Conservation (phyloP, 2,113 vertebrate species). For the Gorsachius goisagi region DNA sequence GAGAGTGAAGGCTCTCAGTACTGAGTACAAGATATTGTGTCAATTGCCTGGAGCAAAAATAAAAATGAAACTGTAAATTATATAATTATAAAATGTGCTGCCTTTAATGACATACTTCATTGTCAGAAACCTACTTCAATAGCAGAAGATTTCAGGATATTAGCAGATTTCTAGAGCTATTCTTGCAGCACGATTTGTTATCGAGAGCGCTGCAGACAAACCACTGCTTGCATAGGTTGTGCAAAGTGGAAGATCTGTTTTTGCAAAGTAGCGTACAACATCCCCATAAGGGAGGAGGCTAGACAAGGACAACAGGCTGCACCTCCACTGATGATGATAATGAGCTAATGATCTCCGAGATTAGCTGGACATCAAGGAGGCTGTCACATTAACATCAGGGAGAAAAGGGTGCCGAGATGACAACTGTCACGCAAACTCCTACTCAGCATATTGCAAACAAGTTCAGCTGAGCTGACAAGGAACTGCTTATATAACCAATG, state of each 20-base stretch:
- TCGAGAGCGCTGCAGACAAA: background rate
- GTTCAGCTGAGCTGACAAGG: background rate
- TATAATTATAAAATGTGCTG: background rate
- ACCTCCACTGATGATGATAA: background rate
- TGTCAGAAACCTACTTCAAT: background rate
- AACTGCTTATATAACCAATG: background rate
- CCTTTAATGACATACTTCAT: background rate
- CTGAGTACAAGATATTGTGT: background rate
- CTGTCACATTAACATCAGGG: background rate
- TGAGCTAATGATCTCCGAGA: background rate
- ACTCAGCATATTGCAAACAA: background rate
- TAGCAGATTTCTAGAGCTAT: background rate
- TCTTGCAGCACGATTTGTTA: background rate
- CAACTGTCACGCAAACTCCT: background rate
- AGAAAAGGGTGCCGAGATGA: background rate
- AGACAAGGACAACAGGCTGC: background rate
- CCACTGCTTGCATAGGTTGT: background rate
- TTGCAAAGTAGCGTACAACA: background rate
- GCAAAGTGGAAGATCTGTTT: background rate
- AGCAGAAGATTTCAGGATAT: background rate
- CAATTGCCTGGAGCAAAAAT: background rate
- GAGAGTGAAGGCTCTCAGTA: background rate
- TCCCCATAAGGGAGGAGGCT: background rate
- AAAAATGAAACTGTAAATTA: background rate
- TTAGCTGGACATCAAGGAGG: background rate